Base-by-base conservation (phyloP, 2,888 invertebrate species). In the Lochmaea capreae region DNA sequence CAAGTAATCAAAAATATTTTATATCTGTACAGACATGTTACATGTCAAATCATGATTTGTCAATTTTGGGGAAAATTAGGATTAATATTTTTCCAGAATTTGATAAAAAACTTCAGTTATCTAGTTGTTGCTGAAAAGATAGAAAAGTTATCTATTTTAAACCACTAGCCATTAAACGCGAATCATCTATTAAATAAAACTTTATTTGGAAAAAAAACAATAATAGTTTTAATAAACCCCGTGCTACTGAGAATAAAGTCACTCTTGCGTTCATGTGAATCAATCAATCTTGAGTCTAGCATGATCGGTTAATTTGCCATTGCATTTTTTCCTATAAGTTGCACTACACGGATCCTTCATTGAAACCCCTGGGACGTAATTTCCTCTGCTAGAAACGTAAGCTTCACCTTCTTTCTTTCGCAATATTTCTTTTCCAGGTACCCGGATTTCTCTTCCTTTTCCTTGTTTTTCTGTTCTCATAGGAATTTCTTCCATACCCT, bases 211-310 rank as follows among this genome's bases (percentile, higher is more conserved):
- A 43, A 11, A 43, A 43, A 43, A 43, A 43, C 11, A 8, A 43
- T 2, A 43, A 6, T 11, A 12, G 43, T 8, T 43, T 12, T 2
- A 43, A 43, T 43, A 43, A 43, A 43, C 9, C 9, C 9, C n/a
- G 61, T 72, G 43, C 63, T 70, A 39, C 54, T 52, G 10, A 58
- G 61, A 14, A 69, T 69, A 26, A 62, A 61, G 14, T 69, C 59
- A 1, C 61, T 16, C n/a, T 70, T 42, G 62, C 70, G 3, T 62
- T 42, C 49, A 52, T 63, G 43, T 22, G 22, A 22, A 18, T 18
- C 18, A 18, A 54, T 2, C 16, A 14, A 58, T 58, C 6, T 6
- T 22, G 6, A 58, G 12, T 58, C 26, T 58, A 18, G 18, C 57
- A 22, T 57, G 3, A 5, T 16, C 3, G 12, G 57, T 22, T 11